These are phyloP conservation scores for Ammodytes dubius DNA, from an alignment of 2,113 vertebrate genomes.

Conservation along the genomic window DNA sequence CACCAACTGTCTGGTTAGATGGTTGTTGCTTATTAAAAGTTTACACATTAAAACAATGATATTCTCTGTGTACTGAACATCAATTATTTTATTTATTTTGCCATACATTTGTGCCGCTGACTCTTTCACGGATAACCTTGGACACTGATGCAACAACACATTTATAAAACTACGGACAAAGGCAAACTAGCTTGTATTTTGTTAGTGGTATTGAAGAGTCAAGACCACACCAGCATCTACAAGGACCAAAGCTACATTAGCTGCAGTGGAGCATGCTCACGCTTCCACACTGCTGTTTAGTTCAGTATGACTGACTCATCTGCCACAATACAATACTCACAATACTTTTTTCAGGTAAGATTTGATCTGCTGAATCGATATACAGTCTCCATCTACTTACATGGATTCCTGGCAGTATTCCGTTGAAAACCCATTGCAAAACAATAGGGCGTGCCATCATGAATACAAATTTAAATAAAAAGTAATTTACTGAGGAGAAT, in stretches of 20 bases:
- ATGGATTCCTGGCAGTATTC: too few species aligned
- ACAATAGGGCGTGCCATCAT: not conserved
- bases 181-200: not conserved
- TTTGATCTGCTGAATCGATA: not conserved
- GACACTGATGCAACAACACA: not conserved
- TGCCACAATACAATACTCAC: not conserved
- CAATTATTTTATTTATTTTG: slow-evolving; percentile 16
- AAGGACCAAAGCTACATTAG: not conserved
- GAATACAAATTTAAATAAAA: not conserved
- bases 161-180: too few species aligned
- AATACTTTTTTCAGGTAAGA: not conserved
- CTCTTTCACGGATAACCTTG: slow-evolving; percentile 1
- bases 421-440: not conserved
- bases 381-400: not conserved
- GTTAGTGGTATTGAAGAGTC: not conserved
- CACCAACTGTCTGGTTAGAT: slow-evolving; percentile 45
- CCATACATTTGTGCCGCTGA: not conserved
- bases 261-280: not conserved
- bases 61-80: slow-evolving; percentile 9
- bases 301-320: not conserved
- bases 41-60: not conserved
- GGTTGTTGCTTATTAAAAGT: slow-evolving; percentile 10
- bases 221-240: not conserved
- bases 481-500: too few species aligned
- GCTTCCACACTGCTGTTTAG: not conserved